Evolutionary conservation across 2,888 invertebrate genomes (phyloP), one percentile per base, ranked within the genome.

Genomic region (Trilocha varians): DNA sequence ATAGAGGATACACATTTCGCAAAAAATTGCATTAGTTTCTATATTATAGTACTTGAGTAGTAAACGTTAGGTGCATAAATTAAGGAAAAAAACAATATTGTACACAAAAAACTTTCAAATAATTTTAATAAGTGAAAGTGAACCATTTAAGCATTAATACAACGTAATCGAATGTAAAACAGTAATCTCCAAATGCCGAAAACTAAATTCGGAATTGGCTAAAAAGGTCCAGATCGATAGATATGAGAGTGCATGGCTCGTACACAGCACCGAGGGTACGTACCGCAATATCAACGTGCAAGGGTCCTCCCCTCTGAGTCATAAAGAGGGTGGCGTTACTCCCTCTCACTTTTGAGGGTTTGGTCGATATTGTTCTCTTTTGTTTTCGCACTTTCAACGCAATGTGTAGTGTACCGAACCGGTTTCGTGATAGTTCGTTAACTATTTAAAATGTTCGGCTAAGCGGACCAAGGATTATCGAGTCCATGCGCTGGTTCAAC

Each of bases 281-380:
- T 56, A 71, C 71, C 65, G 70, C 68, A 73, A 70, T 71, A 70
- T 70, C 70, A 65, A 70, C 70, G 76, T 76, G 78, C 75, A 70
- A 79, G 84, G 84, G 82, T 74, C 70, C 76, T 77, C 78, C 83
- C 84, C 83, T 82, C 80, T 84, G 84, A 84, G 65, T 85, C 84
- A 84, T 82, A 82, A 84, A 82, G 79, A 82, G 84, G 84, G 84
- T 77, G 83, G 79, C 68, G 45, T 44, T 63, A 25, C 67, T 65
- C 74, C 76, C 82, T 76, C 77, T 77, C 75, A 75, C 77, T 78
- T 80, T 78, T 74, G 74, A 79, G 78, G 74, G 80, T 77, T 79
- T 76, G 80, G 83, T 84, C 84, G 84, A 85, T 85, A 85, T 59
- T 66, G 69, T 72, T 78, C 80, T 78, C 82, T 84, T 82, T 85